Base-by-base conservation (phyloP, 2,888 invertebrate genomes). In the Hydrotaea cyrtoneurina region DNA sequence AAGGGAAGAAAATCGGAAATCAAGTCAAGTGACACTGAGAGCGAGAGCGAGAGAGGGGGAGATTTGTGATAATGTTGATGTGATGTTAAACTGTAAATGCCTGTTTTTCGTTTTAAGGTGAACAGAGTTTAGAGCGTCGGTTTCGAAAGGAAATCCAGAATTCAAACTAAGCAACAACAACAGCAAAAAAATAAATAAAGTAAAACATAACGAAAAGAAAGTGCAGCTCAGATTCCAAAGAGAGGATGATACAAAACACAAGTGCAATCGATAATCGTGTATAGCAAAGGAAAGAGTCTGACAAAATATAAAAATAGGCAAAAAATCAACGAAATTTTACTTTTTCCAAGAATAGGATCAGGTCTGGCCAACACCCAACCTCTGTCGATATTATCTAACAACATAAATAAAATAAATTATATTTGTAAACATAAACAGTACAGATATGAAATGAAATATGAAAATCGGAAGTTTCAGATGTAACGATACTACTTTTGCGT, bases 41-140 rank as follows among this genome's bases (percentile, higher is more conserved):
- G 59, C 19, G 75, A 46, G 36, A 62, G 46, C 26, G 0, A 43
- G 59, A 15, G 17, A 17, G 23, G 23, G 64, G 7, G 62, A 79
- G 80, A 71, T 73, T 72, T 75, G 59, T 82, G 62, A 83, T 87
- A 86, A 83, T 87, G 86, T 83, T 89, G 89, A 23, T 59, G 73
- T 36, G 17, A 69, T 46, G 55, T 23, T 39, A 74, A 53, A n/a
- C n/a, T n/a, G n/a, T n/a, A n/a, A 39, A 74, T 74, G 46, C 15
- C n/a, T 57, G 59, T 74, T 23, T 59, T 7, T 26, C 26, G 8
- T 53, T 71, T 66, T 31, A 50, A 50, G 31, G 26, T 31, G 71
- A 71, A 71, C 10, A 1, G n/a, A 21, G 26, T 23, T 31, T 11
- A 59, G 19, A 21, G 71, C 53, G 31, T 2, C 31, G 31, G 26